phyloP scores from a whole-genome alignment of 1,140 invertebrate species.

The Orius insidiosus region DNA sequence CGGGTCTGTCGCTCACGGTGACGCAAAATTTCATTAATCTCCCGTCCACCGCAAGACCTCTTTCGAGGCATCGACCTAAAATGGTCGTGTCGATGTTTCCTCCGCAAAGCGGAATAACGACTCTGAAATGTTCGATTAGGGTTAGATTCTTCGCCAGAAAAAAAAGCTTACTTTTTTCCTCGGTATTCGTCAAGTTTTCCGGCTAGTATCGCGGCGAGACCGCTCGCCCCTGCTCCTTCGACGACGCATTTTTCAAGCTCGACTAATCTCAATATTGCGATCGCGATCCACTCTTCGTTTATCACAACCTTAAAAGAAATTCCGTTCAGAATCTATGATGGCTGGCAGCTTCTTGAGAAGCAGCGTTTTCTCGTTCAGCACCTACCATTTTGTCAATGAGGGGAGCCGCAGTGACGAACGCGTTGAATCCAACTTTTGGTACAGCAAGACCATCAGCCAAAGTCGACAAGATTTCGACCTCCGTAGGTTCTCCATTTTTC shows the following conservation, averaged over 20 bases:
- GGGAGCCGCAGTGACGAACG: conserved; percentile 55
- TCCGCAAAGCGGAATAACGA: conserved; percentile 68
- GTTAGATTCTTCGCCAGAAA: not conserved
- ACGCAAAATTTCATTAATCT: conserved; percentile 72
- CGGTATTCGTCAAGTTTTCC: conserved; percentile 65
- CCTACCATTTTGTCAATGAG: conserved; percentile 67
- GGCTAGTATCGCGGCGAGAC: conserved; percentile 69
- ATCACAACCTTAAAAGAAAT: conserved; percentile 38
- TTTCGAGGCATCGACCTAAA: conserved; percentile 69
- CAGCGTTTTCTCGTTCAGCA: too few relatives aligned
- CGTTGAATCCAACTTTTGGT: conserved; percentile 74
- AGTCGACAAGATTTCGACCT: conserved; percentile 51
- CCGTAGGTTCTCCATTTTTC: conserved; percentile 46
- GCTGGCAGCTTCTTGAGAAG: too few relatives aligned
- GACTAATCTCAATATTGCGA: conserved; percentile 68
- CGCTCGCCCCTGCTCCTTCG: conserved; percentile 78
- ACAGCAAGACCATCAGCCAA: conserved; percentile 85
- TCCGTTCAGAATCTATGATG: too few relatives aligned
- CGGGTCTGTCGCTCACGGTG: conserved; percentile 69
- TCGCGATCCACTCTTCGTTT: conserved; percentile 71
- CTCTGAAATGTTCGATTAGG: conserved; percentile 32
- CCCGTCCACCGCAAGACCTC: conserved; percentile 76
- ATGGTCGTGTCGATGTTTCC: conserved; percentile 90
- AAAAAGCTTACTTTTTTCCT: conserved; percentile 55
- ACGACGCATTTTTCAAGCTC: conserved; percentile 87